A percentile compares a stretch with the other conserved stretches of the same genome.
Conservation (phyloP, 2,113 vertebrate genomes). For the Carlito syrichta region DNA sequence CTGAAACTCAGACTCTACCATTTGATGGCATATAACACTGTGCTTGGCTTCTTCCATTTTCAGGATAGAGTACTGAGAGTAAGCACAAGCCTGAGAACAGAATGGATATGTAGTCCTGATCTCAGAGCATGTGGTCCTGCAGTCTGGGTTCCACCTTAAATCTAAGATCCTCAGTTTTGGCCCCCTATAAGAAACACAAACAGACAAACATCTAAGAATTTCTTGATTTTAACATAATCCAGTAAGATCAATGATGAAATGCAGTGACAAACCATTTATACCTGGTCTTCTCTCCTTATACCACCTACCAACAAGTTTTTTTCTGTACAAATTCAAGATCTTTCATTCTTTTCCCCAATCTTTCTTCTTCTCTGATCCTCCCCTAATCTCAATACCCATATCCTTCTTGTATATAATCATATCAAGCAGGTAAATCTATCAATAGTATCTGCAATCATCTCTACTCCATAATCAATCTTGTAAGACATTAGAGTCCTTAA, state of each 20-base stretch:
- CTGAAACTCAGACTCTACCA: neutral
- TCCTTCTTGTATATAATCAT: neutral
- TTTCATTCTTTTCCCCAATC: neutral
- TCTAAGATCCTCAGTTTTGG: conserved; percentile 44
- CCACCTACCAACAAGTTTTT: neutral
- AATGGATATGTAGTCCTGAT: neutral
- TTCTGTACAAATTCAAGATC: neutral
- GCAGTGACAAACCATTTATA: neutral
- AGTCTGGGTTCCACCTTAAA: neutral
- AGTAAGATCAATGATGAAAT: neutral
- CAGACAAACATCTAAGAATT: neutral
- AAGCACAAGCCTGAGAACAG: conserved; percentile 20
- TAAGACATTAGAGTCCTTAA: neutral
- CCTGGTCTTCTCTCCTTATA: neutral
- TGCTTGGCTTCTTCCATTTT: neutral
- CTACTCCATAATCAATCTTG: neutral
- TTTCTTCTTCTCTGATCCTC: neutral
- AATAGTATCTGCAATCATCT: neutral
- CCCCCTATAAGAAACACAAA: neutral
- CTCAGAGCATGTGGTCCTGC: neutral
- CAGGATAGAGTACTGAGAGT: neutral
- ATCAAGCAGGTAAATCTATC: neutral
- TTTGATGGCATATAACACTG: neutral
- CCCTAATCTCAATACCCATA: neutral
- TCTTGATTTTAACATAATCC: neutral